Percentiles rank a stretch among this genome's conserved stretches.
Conservation (phyloP, 2,888 invertebrate genomes). For the Troglohyphantes excavatus region DNA sequence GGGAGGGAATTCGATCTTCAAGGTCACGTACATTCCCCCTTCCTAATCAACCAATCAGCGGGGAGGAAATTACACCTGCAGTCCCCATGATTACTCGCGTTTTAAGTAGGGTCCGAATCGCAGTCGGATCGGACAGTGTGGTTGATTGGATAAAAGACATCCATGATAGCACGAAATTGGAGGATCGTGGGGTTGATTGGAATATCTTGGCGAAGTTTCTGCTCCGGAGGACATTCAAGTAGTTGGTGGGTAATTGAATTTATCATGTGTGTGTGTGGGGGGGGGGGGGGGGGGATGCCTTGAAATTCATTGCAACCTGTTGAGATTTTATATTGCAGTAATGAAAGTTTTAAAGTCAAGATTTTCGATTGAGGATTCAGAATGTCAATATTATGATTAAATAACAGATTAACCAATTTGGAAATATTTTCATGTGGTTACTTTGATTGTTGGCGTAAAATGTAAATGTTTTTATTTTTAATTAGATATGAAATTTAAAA, state of each 20-base stretch:
- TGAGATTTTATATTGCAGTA: neutral
- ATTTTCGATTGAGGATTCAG: too few species aligned
- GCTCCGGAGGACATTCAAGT: neutral
- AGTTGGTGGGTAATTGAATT: neutral
- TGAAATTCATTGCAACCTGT: neutral
- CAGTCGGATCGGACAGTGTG: conserved; percentile 20
- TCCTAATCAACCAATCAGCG: conserved; percentile 57
- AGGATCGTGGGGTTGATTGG: neutral
- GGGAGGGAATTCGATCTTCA: conserved; percentile 18
- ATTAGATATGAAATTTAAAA: too few species aligned
- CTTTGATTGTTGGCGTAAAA: too few species aligned
- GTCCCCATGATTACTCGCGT: conserved; percentile 35
- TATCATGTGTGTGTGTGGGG: too few species aligned
- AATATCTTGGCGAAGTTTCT: conserved; percentile 4
- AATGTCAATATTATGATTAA: too few species aligned
- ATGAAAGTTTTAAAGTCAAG: too few species aligned
- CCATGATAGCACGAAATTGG: neutral
- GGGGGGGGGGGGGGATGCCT: neutral
- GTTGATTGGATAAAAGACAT: conserved; percentile 38
- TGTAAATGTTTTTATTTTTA: too few species aligned
- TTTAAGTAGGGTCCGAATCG: conserved; percentile 16
- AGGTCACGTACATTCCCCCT: conserved; percentile 25
- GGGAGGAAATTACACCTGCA: conserved; percentile 60
- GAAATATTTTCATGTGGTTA: too few species aligned
- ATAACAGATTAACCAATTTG: too few species aligned